phyloP scores from a whole-genome alignment of 1,140 invertebrate species.

The Reticulitermes speratus region DNA sequence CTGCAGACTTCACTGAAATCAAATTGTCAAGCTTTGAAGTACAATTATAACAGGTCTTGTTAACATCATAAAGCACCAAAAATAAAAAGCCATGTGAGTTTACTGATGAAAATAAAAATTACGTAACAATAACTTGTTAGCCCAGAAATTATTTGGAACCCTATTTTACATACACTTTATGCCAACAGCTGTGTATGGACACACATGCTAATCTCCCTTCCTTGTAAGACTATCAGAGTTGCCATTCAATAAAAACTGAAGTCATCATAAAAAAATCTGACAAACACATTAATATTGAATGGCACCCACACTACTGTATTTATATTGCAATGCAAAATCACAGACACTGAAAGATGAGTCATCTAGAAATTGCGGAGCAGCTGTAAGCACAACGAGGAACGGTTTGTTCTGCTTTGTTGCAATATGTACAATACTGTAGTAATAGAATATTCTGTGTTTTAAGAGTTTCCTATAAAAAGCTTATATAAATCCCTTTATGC shows the following conservation, averaged over 20 bases:
- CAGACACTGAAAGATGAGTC: constrained; percentile 34
- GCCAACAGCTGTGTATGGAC: not conserved
- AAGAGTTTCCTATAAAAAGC: constrained; percentile 29
- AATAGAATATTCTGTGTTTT: not conserved
- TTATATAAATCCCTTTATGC: not conserved
- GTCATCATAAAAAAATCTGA: constrained; percentile 19
- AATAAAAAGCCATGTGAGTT: constrained; percentile 15
- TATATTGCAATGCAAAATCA: constrained; percentile 35
- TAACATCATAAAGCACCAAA: constrained; percentile 26
- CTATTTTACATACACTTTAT: not conserved
- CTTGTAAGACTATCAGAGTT: constrained; percentile 15
- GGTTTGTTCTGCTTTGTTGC: constrained; percentile 20
- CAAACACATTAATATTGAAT: constrained; percentile 22
- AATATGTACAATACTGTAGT: constrained; percentile 31
- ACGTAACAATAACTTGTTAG: not conserved
- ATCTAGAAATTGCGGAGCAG: constrained; percentile 27
- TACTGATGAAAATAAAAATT: constrained; percentile 17
- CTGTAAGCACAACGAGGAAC: constrained; percentile 33
- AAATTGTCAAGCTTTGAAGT: not conserved
- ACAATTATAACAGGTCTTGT: constrained; percentile 24
- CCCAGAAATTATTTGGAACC: not conserved
- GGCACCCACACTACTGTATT: constrained; percentile 25
- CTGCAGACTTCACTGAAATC: not conserved
- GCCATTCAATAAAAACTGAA: constrained; percentile 24
- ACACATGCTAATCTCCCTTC: not conserved